Evolutionary conservation across 1,140 invertebrate species (phyloP), one percentile per base, ranked within the genome.

Genomic region (Meteorus sp.): DNA sequence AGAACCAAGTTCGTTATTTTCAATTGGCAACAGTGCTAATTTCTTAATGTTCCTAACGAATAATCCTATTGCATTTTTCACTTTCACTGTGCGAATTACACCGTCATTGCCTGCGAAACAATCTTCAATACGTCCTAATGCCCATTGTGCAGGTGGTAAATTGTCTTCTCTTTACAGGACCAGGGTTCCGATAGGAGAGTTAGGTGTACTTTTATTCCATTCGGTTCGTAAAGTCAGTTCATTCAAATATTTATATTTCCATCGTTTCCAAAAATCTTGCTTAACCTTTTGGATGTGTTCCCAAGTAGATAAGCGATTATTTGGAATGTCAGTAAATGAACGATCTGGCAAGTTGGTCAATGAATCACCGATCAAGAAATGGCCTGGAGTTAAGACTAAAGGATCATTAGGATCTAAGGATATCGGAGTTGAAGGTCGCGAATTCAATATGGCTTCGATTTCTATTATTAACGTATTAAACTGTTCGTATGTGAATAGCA

Each of bases 381-480:
- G 50, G 6, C 11, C 25, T 1, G 48, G 4, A n/a, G 50, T 39
- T 23, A 53, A 15, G 1, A 13, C 33, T 0, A 4, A 1, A 4
- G 15, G 13, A 52, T 52, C 48, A 53, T 53, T 53, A 4, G 39
- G 25, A 43, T 54, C 52, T 20, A 2, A 8, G 3, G 52, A 54
- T 1, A 54, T 11, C 2, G 20, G 20, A 11, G 52, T 54, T 0
- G 43, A 15, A 13, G 39, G 52, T 9, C 52, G 33, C 2, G 52
- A 54, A 27, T 54, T 54, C 1, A 43, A n/a, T 7, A 54, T 29
- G 6, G 23, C 52, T 15, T 54, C 52, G 4, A 50, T 50, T 50
- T 50, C 27, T 0, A 50, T 35, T 13, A 13, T 29, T 27, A 48
- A 17, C 15, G 52, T 54, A 11, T 54, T 54, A 1, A 54, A 29